Percentiles rank a stretch among this genome's conserved stretches.
Evolutionary conservation across 2,113 vertebrate genomes (phyloP).

Genomic region (Serilophus lunatus): DNA sequence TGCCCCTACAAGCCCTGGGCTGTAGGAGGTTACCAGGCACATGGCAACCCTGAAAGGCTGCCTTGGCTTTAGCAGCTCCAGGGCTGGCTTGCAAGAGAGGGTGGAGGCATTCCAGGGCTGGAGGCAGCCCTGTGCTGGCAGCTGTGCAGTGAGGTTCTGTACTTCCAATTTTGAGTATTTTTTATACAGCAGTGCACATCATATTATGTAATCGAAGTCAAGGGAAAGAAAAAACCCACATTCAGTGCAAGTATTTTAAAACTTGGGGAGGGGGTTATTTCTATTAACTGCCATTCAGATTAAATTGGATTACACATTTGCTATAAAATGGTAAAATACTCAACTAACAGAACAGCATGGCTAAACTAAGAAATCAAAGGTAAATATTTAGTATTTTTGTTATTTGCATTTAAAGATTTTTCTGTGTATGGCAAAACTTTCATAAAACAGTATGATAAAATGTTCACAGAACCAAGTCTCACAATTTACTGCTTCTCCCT

Average conservation of each 20-base stretch:
- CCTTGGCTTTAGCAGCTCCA: neutral
- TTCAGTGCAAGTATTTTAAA: neutral
- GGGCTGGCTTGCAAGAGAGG: neutral
- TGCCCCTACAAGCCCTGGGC: neutral
- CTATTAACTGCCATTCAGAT: neutral
- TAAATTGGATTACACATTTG: neutral
- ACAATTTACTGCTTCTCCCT: neutral
- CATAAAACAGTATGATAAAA: neutral
- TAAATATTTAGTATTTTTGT: neutral
- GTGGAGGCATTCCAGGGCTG: neutral
- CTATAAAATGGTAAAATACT: neutral
- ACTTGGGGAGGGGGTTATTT: fast-evolving
- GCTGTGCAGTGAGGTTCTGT: neutral
- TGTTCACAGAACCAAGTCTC: neutral
- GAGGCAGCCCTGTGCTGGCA: neutral
- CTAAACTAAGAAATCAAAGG: neutral
- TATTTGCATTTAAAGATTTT: neutral
- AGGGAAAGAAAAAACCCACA: neutral
- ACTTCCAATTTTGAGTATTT: neutral
- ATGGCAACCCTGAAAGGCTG: neutral
- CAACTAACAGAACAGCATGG: neutral
- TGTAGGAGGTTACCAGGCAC: neutral
- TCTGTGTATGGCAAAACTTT: neutral
- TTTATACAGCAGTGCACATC: neutral
- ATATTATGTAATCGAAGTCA: neutral